A percentile compares a stretch with the other conserved stretches of the same genome.
Evolutionary conservation across 2,797 vertebrate species (phyloP).

Genomic region (Ctenopoma kingsleyae): DNA sequence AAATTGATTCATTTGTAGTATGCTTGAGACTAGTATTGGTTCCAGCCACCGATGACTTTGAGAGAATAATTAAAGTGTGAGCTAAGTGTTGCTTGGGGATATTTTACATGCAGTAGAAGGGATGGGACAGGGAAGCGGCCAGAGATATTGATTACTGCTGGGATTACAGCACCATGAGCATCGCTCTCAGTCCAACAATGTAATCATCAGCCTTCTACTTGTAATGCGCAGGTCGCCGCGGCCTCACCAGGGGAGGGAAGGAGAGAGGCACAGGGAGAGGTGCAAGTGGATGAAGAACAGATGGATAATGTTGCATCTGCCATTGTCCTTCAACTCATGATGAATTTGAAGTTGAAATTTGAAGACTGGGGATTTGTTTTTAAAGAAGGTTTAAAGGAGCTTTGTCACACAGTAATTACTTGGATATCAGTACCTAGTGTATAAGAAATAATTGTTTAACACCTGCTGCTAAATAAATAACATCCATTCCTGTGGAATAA

Average conservation of each 20-base stretch:
- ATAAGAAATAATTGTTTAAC: slow-evolving; percentile 47
- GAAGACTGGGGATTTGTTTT: slow-evolving; percentile 52
- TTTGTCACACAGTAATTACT: slow-evolving; percentile 42
- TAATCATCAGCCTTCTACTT: slow-evolving; percentile 83
- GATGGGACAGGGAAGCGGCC: slow-evolving; percentile 65
- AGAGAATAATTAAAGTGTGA: slow-evolving; percentile 82
- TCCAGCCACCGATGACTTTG: slow-evolving; percentile 81
- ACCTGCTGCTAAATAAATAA: slow-evolving; percentile 58
- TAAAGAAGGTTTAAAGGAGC: slow-evolving; percentile 49
- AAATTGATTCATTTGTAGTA: slow-evolving; percentile 70
- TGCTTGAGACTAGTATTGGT: slow-evolving; percentile 54
- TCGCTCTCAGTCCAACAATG: slow-evolving; percentile 83
- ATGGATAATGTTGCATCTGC: slow-evolving; percentile 82
- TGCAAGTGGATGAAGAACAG: slow-evolving; percentile 69
- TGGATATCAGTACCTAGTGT: slow-evolving; percentile 26
- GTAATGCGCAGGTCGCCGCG: slow-evolving; percentile 79
- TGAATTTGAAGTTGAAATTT: slow-evolving; percentile 72
- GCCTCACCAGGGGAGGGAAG: slow-evolving; percentile 60
- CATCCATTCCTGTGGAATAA: slow-evolving; percentile 37
- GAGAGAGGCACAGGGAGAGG: slow-evolving; percentile 48
- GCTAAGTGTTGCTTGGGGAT: slow-evolving; percentile 79
- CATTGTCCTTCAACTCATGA: slow-evolving; percentile 74
- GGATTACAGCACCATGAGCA: slow-evolving; percentile 83
- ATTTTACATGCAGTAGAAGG: slow-evolving; percentile 83
- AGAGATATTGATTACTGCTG: slow-evolving; percentile 86